These are phyloP conservation scores for Brenthis ino DNA, from an alignment of 2,888 invertebrate genomes.

Conservation along the genomic window DNA sequence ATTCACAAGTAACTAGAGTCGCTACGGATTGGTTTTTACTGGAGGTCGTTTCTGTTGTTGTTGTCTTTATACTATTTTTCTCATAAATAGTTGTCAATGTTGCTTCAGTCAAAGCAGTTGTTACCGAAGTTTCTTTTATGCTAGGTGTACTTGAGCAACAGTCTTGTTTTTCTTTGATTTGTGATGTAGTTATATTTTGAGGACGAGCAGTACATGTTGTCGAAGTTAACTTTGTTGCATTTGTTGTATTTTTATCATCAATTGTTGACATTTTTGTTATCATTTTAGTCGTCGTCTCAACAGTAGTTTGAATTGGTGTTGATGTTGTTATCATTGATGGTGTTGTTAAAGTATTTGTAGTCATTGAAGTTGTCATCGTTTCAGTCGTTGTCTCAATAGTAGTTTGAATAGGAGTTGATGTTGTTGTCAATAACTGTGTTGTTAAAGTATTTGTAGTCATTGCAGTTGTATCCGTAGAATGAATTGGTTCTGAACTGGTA, in stretches of 20 bases:
- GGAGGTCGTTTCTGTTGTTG: constrained; percentile 17
- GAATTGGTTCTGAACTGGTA: background rate
- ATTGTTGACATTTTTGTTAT: background rate
- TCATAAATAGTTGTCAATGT: constrained; percentile 8
- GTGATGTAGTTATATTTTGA: background rate
- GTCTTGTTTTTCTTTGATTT: background rate
- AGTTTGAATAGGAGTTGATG: constrained; percentile 2
- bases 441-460: no score
- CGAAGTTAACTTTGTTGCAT: constrained; percentile 17
- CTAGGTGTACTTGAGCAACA: background rate
- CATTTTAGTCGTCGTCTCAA: background rate
- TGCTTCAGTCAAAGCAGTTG: constrained; percentile 20
- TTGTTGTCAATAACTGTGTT: background rate
- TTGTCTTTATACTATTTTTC: background rate
- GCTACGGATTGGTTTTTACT: background rate
- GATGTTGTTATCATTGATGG: background rate
- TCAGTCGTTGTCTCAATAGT: no score
- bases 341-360: background rate
- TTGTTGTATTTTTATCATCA: background rate
- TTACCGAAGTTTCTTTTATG: constrained; percentile 7
- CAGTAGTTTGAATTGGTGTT: background rate
- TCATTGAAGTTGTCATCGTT: no score
- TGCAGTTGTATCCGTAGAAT: no score
- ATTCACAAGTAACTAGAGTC: constrained; percentile 31
- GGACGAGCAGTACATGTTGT: constrained; percentile 30